Base-by-base conservation (phyloP, 2,113 vertebrate species). In the Ornithorhynchus anatinus region DNA sequence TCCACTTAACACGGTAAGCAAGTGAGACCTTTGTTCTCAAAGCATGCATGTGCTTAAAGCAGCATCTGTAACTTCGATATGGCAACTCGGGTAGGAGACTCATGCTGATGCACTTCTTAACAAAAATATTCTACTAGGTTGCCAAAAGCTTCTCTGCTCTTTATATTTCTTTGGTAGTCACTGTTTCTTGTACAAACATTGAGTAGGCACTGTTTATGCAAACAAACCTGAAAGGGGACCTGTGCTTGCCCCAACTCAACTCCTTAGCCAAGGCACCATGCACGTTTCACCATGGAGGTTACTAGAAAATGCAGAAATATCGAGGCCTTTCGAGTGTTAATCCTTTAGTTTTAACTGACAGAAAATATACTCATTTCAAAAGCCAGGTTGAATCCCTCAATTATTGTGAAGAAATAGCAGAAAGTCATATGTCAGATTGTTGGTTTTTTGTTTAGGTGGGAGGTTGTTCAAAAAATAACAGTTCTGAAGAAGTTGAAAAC, bases 311-410 rank as follows among this genome's bases (percentile, higher is more conserved):
- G n/a, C n/a, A n/a, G n/a, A 11, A 5, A 27, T 9, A 8, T 16
- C 3, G 59, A 61, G 39, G 2, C 6, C 51, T 59, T 51, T 62
- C 5, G 25, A 45, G 27, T 10, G 69, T 44, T 45, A 77, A 53
- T 2, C 3, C 15, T 2, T 23, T 23, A 25, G 15, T 17, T 22
- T 17, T 56, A 25, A 3, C 38, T 56, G 35, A 37, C 57, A 17
- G 4, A 4, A 59, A 58, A 1, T 25, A 20, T 3, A 61, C 2
- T 31, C 40, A 29, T 56, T 65, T 48, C 2, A 54, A 23, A 3
- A 54, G 36, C 37, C 1, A 7, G 53, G 1, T 10, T 29, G 1
- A 40, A 8, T 66, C 53, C 15, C 32, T 17, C 20, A 39, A 5
- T 66, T 7, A 69, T 0, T 2, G 13, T 17, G 7, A 10, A 36